A percentile compares a stretch with the other conserved stretches of the same genome.
phyloP scores from a whole-genome alignment of 2,888 invertebrate genomes.

The Zelleria hepariella region DNA sequence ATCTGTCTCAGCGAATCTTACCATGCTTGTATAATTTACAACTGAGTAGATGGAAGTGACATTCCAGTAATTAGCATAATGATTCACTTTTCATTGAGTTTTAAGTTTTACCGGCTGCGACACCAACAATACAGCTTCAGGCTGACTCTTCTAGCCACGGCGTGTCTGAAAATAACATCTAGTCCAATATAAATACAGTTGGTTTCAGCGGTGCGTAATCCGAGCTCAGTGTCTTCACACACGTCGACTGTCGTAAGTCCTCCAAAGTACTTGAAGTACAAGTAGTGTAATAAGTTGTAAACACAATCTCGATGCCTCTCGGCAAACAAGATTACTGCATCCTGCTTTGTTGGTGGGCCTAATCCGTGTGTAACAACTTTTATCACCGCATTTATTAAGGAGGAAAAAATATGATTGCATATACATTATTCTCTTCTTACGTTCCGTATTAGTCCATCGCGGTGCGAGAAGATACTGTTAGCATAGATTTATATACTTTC shows the following conservation, averaged over 20 bases:
- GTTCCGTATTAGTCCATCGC: slow-evolving; percentile 24
- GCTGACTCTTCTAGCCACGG: too few species aligned
- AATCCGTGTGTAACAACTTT: slow-evolving; percentile 36
- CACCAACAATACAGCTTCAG: too few species aligned
- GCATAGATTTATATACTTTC: background rate
- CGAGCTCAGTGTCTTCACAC: background rate
- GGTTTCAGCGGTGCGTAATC: background rate
- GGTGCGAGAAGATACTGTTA: background rate
- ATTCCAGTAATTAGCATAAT: background rate
- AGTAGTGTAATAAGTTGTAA: slow-evolving; percentile 36
- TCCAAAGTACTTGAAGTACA: background rate
- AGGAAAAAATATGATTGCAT: slow-evolving; percentile 56
- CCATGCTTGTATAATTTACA: too few species aligned
- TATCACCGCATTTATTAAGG: slow-evolving; percentile 38
- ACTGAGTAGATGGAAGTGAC: background rate
- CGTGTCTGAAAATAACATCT: background rate
- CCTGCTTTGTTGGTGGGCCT: slow-evolving; percentile 65
- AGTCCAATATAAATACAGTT: background rate
- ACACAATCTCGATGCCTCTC: slow-evolving; percentile 32
- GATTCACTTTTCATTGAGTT: too few species aligned
- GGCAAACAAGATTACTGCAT: slow-evolving; percentile 63
- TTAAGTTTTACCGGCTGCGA: too few species aligned
- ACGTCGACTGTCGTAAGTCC: background rate
- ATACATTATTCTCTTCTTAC: slow-evolving; percentile 22
- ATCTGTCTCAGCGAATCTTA: too few species aligned